Conservation (phyloP, 2,888 invertebrate species). For the Sinodicranocentrus sp. region DNA sequence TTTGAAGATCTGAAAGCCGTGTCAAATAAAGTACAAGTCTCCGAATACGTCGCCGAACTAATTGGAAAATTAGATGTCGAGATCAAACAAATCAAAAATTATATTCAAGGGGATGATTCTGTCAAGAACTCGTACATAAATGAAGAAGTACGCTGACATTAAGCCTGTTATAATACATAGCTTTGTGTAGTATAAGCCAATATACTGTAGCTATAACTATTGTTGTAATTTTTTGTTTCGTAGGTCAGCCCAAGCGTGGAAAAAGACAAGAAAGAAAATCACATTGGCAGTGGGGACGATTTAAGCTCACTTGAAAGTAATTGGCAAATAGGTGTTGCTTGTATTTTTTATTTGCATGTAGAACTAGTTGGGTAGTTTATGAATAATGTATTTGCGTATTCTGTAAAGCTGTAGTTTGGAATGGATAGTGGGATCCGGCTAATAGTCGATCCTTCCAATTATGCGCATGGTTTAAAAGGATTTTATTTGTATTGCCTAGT, state of each 20-base stretch:
- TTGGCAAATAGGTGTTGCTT: background rate
- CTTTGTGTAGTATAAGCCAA: no score
- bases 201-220: no score
- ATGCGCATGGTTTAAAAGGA: no score
- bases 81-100: constrained; percentile 75
- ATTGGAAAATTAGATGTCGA: constrained; percentile 75
- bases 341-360: no score
- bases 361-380: no score
- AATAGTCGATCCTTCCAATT: no score
- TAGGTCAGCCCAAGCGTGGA: background rate
- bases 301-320: constrained; percentile 72
- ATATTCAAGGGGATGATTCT: constrained; percentile 72
- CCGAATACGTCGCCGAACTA: constrained; percentile 75
- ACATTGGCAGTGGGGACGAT: constrained; percentile 68
- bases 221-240: no score
- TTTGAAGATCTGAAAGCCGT: constrained; percentile 76
- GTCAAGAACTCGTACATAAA: constrained; percentile 72
- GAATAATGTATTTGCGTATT: no score
- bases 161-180: no score
- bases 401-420: no score
- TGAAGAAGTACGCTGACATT: constrained; percentile 64
- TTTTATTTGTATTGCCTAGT: no score
- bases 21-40: constrained; percentile 75
- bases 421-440: no score
- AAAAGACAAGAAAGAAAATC: constrained; percentile 72